Evolutionary conservation across 1,140 invertebrate genomes (phyloP).

Genomic region (Colletes latitarsis): DNA sequence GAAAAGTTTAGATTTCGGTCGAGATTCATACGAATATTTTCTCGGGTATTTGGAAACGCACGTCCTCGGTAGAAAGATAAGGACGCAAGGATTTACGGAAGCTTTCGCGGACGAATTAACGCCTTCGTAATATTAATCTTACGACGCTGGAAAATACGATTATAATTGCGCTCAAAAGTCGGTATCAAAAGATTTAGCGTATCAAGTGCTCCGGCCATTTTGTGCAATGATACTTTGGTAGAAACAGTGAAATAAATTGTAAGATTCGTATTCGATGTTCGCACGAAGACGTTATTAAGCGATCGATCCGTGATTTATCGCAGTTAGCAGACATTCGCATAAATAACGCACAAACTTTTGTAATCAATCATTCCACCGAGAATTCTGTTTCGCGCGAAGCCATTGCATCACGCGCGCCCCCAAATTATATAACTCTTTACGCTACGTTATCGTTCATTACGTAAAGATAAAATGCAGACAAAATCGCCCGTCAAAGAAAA

Average conservation of each 20-base stretch:
- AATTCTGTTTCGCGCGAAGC: not conserved
- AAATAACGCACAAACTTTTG: not conserved
- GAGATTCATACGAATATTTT: constrained; percentile 24
- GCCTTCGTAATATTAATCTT: too few species aligned
- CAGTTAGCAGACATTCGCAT: not conserved
- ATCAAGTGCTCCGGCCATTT: too few species aligned
- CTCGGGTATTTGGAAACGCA: not conserved
- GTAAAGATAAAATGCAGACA: not conserved
- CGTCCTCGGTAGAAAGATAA: not conserved
- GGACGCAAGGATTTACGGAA: too few species aligned
- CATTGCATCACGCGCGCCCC: not conserved
- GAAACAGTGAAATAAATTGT: too few species aligned
- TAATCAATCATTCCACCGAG: not conserved
- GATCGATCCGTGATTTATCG: too few species aligned
- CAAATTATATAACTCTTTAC: constrained; percentile 1
- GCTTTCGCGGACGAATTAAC: too few species aligned
- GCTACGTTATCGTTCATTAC: not conserved
- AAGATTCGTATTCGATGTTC: too few species aligned
- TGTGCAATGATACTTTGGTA: too few species aligned
- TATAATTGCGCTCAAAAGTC: too few species aligned
- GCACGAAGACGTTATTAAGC: too few species aligned
- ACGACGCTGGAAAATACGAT: too few species aligned
- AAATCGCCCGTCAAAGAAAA: not conserved
- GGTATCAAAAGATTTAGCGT: too few species aligned
- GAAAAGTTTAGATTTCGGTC: constrained; percentile 20